Evolutionary conservation across 2,113 vertebrate genomes (phyloP).

Genomic region (western clawed frog (Xenopus tropicalis)): DNA sequence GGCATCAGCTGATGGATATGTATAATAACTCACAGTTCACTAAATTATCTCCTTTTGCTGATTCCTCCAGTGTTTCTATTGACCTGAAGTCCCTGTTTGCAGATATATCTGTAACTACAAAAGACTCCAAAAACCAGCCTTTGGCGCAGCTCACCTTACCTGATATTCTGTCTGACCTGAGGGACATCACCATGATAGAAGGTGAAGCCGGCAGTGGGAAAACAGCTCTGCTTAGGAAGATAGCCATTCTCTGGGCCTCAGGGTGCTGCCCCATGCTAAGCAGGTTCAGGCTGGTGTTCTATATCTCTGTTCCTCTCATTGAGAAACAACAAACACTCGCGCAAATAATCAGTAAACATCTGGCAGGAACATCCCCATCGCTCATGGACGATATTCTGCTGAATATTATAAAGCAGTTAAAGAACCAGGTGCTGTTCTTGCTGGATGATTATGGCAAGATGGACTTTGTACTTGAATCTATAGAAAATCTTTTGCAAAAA

Average conservation of each 20-base stretch:
- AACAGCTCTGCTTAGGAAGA: constrained; percentile 48
- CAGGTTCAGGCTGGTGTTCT: constrained; percentile 56
- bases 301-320: constrained; percentile 42
- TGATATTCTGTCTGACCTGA: constrained; percentile 40
- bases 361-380: not conserved
- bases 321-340: constrained; percentile 39
- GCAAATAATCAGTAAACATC: constrained; percentile 39
- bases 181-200: constrained; percentile 49
- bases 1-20: constrained; percentile 16
- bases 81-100: constrained; percentile 40
- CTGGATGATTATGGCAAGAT: constrained; percentile 47
- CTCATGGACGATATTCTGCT: constrained; percentile 43
- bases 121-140: constrained; percentile 35
- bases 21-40: constrained; percentile 43
- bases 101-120: constrained; percentile 44
- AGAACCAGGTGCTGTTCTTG: constrained; percentile 49
- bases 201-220: constrained; percentile 55
- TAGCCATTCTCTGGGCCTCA: constrained; percentile 52
- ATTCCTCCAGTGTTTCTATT: constrained; percentile 1
- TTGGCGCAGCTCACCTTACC: constrained; percentile 38
- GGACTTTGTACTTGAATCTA: not conserved
- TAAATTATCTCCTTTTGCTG: constrained; percentile 36
- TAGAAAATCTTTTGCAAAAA: constrained; percentile 47
- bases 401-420: constrained; percentile 28
- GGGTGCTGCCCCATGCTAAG: constrained; percentile 49